Base-by-base conservation (phyloP, 2,113 vertebrate genomes). In the Hippocampus barbouri region DNA sequence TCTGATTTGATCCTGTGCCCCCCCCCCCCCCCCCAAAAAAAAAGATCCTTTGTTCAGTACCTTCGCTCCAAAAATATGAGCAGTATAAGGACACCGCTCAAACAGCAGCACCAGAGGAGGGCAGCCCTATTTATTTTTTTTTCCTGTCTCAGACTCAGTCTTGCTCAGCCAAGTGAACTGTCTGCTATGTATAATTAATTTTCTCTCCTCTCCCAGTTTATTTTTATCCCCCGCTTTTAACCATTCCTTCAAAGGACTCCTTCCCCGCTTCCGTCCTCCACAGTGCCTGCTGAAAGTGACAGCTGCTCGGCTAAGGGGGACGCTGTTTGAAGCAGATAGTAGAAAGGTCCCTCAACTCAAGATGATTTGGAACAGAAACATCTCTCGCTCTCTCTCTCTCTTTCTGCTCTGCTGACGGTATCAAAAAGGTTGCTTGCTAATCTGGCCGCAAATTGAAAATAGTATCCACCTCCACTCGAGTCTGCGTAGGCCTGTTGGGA, bases 131-230 rank as follows among this genome's bases (percentile, higher is more conserved):
- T 86, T 89, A 86, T 71, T 73, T 77, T 41, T 65, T 21, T 8
- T 14, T 23, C 23, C 64, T 18, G 11, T 85, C 75, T 86, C 78
- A 27, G 57, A 65, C 75, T 86, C 78, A 23, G 57, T 67, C 72
- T 71, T 83, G 85, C 81, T 91, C 82, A 83, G 84, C 85, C 84
- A 82, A 87, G 79, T 81, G 81, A 85, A 87, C 84, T 87, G 82
- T 87, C 87, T 88, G 89, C 87, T 88, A 88, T 91, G 85, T 90
- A 88, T 92, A 90, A 92, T 91, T 90, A 88, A 91, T 91, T 85
- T 88, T 69, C 64, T 85, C 79, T 83, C 82, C 79, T 85, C 85
- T 89, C 89, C 79, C 73, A 64, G 84, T 87, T 87, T 90, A 89
- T 91, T 91, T 91, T 91, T 93, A 89, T 89, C 88, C 68, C 77